phyloP scores from a whole-genome alignment of 2,888 invertebrate species.

The Heliconius sara region DNA sequence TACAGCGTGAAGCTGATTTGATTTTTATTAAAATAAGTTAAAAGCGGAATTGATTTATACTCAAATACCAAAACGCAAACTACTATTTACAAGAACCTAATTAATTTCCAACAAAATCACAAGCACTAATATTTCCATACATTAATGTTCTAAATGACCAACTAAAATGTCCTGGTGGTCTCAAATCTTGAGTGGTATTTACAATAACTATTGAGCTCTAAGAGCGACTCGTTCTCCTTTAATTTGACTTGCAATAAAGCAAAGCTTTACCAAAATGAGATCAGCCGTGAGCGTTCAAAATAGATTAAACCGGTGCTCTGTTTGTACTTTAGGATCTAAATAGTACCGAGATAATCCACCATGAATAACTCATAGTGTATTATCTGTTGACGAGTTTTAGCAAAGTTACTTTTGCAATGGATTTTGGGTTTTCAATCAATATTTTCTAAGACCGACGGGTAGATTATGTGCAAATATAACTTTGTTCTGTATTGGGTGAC shows the following conservation, averaged over 20 bases:
- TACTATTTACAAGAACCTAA: background rate
- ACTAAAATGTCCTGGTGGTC: slow-evolving; percentile 57
- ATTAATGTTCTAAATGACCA: slow-evolving; percentile 35
- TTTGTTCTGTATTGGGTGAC: slow-evolving; percentile 14
- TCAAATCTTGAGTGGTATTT: slow-evolving; percentile 65
- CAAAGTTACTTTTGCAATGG: slow-evolving; percentile 41
- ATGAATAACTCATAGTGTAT: slow-evolving; percentile 78
- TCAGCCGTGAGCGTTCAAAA: slow-evolving; percentile 70
- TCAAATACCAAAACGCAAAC: background rate
- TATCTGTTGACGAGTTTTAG: slow-evolving; percentile 74
- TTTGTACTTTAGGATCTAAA: slow-evolving; percentile 66
- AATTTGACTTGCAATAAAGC: slow-evolving; percentile 68
- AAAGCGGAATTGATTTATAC: background rate
- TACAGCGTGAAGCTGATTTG: no score
- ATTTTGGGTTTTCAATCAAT: background rate
- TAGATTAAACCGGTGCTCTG: slow-evolving; percentile 67
- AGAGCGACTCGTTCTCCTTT: slow-evolving; percentile 62
- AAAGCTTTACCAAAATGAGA: slow-evolving; percentile 68
- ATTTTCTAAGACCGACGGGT: background rate
- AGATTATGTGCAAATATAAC: slow-evolving; percentile 28
- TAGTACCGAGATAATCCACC: slow-evolving; percentile 74
- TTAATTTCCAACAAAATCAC: background rate
- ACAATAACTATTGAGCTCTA: slow-evolving; percentile 60
- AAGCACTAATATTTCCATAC: slow-evolving; percentile 4
- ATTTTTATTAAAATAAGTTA: no score